Base-by-base conservation (phyloP, 2,888 invertebrate genomes). In the Drosophila yooni region DNA sequence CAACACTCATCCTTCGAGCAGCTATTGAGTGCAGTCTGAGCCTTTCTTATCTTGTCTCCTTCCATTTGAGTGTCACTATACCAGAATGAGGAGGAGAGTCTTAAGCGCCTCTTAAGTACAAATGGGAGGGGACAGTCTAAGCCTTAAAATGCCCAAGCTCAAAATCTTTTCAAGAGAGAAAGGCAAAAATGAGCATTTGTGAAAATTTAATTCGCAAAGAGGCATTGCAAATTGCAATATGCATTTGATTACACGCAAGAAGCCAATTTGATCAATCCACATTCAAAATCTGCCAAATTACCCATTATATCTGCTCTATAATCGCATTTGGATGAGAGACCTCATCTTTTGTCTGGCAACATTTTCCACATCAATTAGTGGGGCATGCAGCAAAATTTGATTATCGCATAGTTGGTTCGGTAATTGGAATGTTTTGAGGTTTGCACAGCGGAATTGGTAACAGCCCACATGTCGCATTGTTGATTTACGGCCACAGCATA, bases 341-440 rank as follows among this genome's bases (percentile, higher is more conserved):
- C 46, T 29, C 38, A 46, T 40, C 27, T 7, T 29, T 51, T 46
- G 38, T 36, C 33, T 34, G 21, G n/a, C 33, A 50, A 38, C 29
- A 48, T 52, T 56, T 56, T 56, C 36, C 60, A 52, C 52, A 52
- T 36, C 83, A 86, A 76, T 87, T 78, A 67, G 52, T 62, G 31
- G 56, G 52, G 46, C 52, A 56, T 64, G 66, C 68, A 46, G 50
- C 59, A 65, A 29, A 59, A 70, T 78, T 67, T 51, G 80, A 70
- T 70, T 77, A 70, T 78, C 59, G 59, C 75, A 69, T 59, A 52
- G 58, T 18, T 21, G 27, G 52, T 8, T 51, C 40, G 21, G 38
- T 82, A 82, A 85, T 88, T 85, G 86, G 70, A 82, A 70, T 86
- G 80, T 62, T 80, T 75, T 75, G 77, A 27, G 88, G 83, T 61